Evolutionary conservation across 2,888 invertebrate species (phyloP), one percentile per base, ranked within the genome.

Genomic region (Parapristionchus giblindavisi): DNA sequence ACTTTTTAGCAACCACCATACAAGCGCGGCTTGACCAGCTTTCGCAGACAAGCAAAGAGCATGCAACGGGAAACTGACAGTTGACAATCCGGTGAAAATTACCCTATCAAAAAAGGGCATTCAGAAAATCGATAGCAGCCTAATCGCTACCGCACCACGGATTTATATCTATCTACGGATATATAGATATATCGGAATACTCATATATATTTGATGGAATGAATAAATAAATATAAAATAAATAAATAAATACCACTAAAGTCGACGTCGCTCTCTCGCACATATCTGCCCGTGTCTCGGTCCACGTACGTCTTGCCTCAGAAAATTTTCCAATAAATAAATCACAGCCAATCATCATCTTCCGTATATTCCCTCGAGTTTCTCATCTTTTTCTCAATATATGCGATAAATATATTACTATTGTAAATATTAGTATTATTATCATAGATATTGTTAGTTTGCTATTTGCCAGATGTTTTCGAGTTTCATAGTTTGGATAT

Each of bases 261-360:
- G 36, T 72, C 93, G 87, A 93, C 91, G 58, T 92, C 90, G 79
- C 92, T 77, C 17, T 76, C 90, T 34, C 90, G 90, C 36, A 98
- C 88, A 89, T 96, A 98, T 88, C 92, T 92, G 0, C 95, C 94
- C 73, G 92, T 92, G 24, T 91, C 91, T 88, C 93, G 92, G 1
- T 93, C 88, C 85, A 92, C 91, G 88, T 91, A 94, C 32, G 93
- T 93, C 83, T 93, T 92, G 0, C 94, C 94, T 92, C 72, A 56
- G 56, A 24, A 54, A 40, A 1, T 36, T 1, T 24, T n/a, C 24
- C 5, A 54, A 14, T 54, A 5, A 54, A 54, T 24, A 54, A 14
- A 6, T 54, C n/a, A 54, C 8, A 54, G 11, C 24, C 5, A 6
- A 6, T 54, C 54, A n/a, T n/a, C n/a, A 54, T 54, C 54, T 4